Evolutionary conservation across 53 echinoderm and acorn worm species (phyloP).

Genomic region (Actinopyga echinites): DNA sequence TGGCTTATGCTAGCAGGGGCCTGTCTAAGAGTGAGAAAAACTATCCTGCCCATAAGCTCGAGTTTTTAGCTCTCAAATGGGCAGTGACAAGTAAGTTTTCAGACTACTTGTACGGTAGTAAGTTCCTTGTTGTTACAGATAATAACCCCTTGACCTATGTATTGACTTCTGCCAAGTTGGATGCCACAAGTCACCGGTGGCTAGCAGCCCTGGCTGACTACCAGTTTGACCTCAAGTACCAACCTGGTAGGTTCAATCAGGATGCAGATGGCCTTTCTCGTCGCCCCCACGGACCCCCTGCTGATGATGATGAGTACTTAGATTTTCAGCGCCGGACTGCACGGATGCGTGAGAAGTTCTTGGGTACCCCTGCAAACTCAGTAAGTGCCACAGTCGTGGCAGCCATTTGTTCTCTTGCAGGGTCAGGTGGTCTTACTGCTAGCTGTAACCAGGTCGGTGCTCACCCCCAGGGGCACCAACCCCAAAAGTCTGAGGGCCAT

Average conservation of each 20-base stretch:
- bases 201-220: slow-evolving; percentile 51
- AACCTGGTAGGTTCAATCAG: slow-evolving; percentile 54
- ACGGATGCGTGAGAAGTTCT: slow-evolving; percentile 8
- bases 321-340: slow-evolving; percentile 12
- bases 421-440: background rate
- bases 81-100: slow-evolving; percentile 62
- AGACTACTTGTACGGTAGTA: slow-evolving; percentile 58
- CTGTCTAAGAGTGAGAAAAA: slow-evolving; percentile 60
- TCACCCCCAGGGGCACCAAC: background rate
- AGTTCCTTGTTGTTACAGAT: slow-evolving; percentile 48
- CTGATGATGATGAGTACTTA: background rate
- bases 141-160: slow-evolving; percentile 70
- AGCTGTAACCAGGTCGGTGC: background rate
- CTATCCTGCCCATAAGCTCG: slow-evolving; percentile 59
- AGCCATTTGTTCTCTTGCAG: slow-evolving; percentile 1
- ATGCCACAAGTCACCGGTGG: slow-evolving; percentile 66
- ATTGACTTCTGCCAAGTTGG: slow-evolving; percentile 54
- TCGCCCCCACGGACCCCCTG: slow-evolving; percentile 48
- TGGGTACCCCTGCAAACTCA: background rate
- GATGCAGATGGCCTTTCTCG: slow-evolving; percentile 74
- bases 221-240: slow-evolving; percentile 64
- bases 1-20: slow-evolving; percentile 69
- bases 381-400: slow-evolving; percentile 1
- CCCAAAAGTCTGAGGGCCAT: background rate
- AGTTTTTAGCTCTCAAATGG: slow-evolving; percentile 40